phyloP scores from a whole-genome alignment of 2,797 vertebrate genomes.

The Neoniphon sammara region DNA sequence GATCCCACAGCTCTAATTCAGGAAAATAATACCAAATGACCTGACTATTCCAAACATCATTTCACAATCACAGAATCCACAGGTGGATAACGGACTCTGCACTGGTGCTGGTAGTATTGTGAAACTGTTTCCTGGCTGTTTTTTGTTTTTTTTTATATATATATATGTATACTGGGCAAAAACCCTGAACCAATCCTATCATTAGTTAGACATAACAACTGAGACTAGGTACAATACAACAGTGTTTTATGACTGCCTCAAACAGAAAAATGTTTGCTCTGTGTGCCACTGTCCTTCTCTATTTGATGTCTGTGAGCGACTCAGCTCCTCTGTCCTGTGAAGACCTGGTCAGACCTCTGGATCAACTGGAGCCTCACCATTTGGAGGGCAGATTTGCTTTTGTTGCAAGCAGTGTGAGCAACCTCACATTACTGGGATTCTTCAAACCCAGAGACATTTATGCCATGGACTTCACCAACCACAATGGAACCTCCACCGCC shows the following conservation, averaged over 20 bases:
- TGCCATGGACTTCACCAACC: conserved; percentile 60
- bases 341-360: conserved; percentile 48
- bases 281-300: conserved; percentile 28
- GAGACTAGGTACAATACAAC: not conserved
- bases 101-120: not conserved
- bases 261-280: conserved; percentile 41
- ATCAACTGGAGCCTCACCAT: conserved; percentile 10
- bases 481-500: conserved; percentile 14
- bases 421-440: conserved; percentile 44
- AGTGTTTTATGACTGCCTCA: not conserved
- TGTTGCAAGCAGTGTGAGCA: conserved; percentile 62
- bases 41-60: not conserved
- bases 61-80: conserved; percentile 18
- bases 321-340: conserved; percentile 59
- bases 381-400: conserved; percentile 61
- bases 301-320: conserved; percentile 27
- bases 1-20: too few relatives aligned
- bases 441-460: conserved; percentile 65
- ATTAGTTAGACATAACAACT: not conserved
- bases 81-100: not conserved
- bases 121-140: not conserved
- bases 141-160: too few relatives aligned
- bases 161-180: not conserved
- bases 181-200: too few relatives aligned
- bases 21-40: too few relatives aligned